phyloP scores from a whole-genome alignment of 2,888 invertebrate species.

The Apamea anceps region DNA sequence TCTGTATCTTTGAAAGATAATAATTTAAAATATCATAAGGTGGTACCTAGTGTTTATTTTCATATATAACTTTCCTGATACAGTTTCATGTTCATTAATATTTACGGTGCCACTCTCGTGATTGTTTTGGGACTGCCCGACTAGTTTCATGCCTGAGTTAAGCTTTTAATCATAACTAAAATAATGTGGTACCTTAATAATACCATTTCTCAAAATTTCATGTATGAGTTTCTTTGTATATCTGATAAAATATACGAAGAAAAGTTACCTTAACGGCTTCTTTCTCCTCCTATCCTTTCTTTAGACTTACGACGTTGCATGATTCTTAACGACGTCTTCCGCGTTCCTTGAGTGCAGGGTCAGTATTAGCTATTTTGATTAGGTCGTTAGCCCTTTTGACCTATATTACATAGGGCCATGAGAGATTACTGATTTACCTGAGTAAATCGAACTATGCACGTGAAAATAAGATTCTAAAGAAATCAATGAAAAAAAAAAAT shows the following conservation, averaged over 20 bases:
- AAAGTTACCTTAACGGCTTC: too few species aligned
- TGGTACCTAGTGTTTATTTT: not conserved
- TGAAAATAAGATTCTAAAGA: too few species aligned
- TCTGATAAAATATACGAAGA: not conserved
- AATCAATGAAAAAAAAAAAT: not conserved
- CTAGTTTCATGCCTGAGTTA: not conserved
- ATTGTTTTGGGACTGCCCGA: not conserved
- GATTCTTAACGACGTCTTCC: constrained; percentile 43
- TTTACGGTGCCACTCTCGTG: not conserved
- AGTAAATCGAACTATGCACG: not conserved
- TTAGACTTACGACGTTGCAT: constrained; percentile 16
- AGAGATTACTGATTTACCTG: not conserved
- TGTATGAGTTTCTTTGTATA: not conserved
- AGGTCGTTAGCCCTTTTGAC: constrained; percentile 39
- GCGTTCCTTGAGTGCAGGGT: constrained; percentile 44
- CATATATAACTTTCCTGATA: not conserved
- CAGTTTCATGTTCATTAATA: not conserved
- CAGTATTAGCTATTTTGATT: constrained; percentile 57
- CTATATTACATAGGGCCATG: not conserved
- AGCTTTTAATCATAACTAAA: not conserved
- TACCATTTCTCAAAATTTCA: not conserved
- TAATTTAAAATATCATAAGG: not conserved
- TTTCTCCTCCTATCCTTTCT: not conserved
- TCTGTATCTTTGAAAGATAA: not conserved
- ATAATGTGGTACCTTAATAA: not conserved